Evolutionary conservation across 2,888 invertebrate genomes (phyloP).

Genomic region (Orchesellides sinensis): DNA sequence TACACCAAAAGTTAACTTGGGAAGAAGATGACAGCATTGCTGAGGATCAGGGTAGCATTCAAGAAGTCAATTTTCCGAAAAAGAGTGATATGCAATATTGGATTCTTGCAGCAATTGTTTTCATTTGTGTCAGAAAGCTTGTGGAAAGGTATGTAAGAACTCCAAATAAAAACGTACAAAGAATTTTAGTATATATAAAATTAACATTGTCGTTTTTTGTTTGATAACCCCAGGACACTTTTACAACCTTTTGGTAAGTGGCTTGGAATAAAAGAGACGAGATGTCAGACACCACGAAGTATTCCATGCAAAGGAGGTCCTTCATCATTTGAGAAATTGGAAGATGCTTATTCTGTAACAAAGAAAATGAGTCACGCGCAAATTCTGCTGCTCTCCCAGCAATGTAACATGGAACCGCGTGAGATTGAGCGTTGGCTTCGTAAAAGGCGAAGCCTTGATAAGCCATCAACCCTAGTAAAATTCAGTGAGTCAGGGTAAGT

Average conservation of each 20-base stretch:
- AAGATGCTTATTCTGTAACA: not conserved
- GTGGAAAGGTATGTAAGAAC: slow-evolving; percentile 10
- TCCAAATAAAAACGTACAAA: too few relatives aligned
- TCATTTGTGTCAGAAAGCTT: not conserved
- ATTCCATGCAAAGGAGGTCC: slow-evolving; percentile 7
- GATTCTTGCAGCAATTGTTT: slow-evolving; percentile 17
- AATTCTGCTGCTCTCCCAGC: not conserved
- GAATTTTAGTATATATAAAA: not conserved
- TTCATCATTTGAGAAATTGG: not conserved
- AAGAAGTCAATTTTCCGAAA: not conserved
- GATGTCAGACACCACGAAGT: not conserved
- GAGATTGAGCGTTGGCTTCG: slow-evolving; percentile 96
- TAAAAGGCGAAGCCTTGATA: slow-evolving; percentile 88
- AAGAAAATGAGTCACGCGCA: not conserved
- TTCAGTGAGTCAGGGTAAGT: slow-evolving; percentile 89
- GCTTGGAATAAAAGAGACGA: slow-evolving; percentile 1
- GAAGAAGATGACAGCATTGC: not conserved
- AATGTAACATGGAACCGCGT: slow-evolving; percentile 86
- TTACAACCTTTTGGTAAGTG: slow-evolving; percentile 12
- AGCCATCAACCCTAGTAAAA: slow-evolving; percentile 91
- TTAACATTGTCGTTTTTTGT: not conserved
- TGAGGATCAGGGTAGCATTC: not conserved
- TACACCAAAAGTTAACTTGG: not conserved
- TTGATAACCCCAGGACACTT: not conserved
- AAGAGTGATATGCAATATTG: slow-evolving; percentile 8